phyloP scores from a whole-genome alignment of 2,888 invertebrate species.

The Bombyx huttoni region DNA sequence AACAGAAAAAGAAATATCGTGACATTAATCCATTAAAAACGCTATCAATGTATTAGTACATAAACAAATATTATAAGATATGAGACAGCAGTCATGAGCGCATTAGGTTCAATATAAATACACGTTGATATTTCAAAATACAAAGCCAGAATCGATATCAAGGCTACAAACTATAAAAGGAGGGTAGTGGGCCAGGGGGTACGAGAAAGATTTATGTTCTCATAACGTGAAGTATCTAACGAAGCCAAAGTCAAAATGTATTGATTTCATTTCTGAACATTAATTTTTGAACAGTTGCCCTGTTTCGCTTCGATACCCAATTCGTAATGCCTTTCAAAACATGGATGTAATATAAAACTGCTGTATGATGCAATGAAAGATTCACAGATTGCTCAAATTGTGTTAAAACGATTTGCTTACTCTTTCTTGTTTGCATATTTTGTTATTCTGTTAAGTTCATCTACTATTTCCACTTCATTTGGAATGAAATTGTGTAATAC shows the following conservation, averaged over 20 bases:
- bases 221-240: constrained; percentile 56
- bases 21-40: no score
- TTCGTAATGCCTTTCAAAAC: neutral
- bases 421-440: neutral
- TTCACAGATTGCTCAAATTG: neutral
- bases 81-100: no score
- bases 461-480: neutral
- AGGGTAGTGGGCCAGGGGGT: constrained; percentile 17
- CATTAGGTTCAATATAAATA: no score
- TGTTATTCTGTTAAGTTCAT: neutral
- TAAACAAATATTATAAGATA: no score
- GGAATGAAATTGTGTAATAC: neutral
- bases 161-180: constrained; percentile 16
- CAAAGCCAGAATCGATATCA: neutral
- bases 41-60: no score
- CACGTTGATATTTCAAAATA: neutral
- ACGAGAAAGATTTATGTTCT: constrained; percentile 61
- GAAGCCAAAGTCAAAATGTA: constrained; percentile 50
- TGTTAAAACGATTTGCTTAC: neutral
- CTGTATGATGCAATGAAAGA: neutral
- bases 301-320: neutral
- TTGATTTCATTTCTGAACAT: constrained; percentile 59
- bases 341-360: constrained; percentile 1
- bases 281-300: constrained; percentile 44
- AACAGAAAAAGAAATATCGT: no score